Conservation (phyloP, 2,888 invertebrate species). For the Ornithoptera alexandrae region DNA sequence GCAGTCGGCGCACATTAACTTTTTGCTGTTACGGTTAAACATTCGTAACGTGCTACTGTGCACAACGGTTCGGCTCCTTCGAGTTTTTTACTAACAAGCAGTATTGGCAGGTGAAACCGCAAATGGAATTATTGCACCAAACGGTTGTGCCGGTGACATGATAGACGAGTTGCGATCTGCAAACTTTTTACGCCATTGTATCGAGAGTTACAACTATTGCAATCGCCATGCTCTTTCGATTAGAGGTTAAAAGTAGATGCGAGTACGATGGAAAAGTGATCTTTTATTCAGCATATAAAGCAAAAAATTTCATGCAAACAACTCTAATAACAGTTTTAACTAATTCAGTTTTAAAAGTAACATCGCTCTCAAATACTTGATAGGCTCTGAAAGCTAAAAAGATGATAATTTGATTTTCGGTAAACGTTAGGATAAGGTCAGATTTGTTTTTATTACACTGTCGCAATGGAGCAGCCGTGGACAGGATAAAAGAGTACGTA, state of each 20-base stretch:
- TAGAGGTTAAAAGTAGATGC: no score
- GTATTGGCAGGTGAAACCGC: constrained; percentile 65
- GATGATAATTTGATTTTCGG: constrained; percentile 2
- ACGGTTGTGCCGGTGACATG: constrained; percentile 2
- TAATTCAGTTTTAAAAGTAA: background rate
- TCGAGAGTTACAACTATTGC: background rate
- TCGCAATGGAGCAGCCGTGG: background rate
- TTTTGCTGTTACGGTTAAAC: constrained; percentile 41
- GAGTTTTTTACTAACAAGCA: constrained; percentile 45
- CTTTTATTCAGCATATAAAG: no score
- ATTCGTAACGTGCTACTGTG: constrained; percentile 35
- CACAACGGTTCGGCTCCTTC: constrained; percentile 42
- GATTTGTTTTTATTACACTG: constrained; percentile 19
- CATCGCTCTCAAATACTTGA: background rate
- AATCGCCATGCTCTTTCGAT: background rate
- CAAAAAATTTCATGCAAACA: background rate
- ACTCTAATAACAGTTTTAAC: background rate
- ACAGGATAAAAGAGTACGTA: constrained; percentile 30
- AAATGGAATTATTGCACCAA: constrained; percentile 23
- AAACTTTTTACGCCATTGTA: background rate
- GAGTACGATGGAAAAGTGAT: no score
- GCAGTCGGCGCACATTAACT: constrained; percentile 44
- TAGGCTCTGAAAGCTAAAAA: background rate
- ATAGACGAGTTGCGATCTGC: background rate
- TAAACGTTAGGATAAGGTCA: constrained; percentile 32